Percentiles rank a stretch among this genome's conserved stretches.
Evolutionary conservation across 2,888 invertebrate genomes (phyloP).

Genomic region (Myathropa florea): DNA sequence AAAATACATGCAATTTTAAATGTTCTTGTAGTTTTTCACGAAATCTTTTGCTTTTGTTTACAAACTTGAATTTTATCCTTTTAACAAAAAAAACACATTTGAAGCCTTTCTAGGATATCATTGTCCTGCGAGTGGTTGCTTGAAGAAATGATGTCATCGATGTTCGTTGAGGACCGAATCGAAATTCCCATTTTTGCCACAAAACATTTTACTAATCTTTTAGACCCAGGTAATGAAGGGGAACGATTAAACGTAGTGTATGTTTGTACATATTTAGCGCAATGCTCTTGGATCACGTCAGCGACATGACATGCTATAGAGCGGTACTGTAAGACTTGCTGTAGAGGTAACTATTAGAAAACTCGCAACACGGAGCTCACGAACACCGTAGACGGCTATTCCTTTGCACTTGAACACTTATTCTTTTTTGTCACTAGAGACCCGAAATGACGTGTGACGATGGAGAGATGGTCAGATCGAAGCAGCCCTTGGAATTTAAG

Average conservation of each 20-base stretch:
- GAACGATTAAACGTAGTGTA: neutral
- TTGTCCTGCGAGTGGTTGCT: slow-evolving; percentile 67
- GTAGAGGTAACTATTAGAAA: slow-evolving; percentile 33
- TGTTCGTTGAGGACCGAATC: slow-evolving; percentile 62
- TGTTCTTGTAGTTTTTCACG: slow-evolving; percentile 61
- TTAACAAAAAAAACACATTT: neutral
- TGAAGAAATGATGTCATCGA: slow-evolving; percentile 68
- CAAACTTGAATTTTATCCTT: neutral
- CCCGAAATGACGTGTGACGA: neutral
- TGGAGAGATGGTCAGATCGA: neutral
- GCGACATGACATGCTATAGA: slow-evolving; percentile 36
- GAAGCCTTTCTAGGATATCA: slow-evolving; percentile 66
- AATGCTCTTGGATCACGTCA: slow-evolving; percentile 53
- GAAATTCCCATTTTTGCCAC: slow-evolving; percentile 58
- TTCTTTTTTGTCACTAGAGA: neutral
- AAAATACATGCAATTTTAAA: neutral
- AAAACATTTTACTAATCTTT: slow-evolving; percentile 46
- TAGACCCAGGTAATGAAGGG: slow-evolving; percentile 57
- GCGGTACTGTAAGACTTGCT: slow-evolving; percentile 5
- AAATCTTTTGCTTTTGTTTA: slow-evolving; percentile 46
- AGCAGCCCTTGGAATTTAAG: too few relatives aligned
- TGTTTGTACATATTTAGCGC: neutral
- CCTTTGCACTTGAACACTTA: slow-evolving; percentile 1
- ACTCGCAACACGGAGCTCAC: neutral
- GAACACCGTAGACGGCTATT: neutral